phyloP scores from a whole-genome alignment of 2,797 vertebrate species.

The Poeciliopsis presidionis region DNA sequence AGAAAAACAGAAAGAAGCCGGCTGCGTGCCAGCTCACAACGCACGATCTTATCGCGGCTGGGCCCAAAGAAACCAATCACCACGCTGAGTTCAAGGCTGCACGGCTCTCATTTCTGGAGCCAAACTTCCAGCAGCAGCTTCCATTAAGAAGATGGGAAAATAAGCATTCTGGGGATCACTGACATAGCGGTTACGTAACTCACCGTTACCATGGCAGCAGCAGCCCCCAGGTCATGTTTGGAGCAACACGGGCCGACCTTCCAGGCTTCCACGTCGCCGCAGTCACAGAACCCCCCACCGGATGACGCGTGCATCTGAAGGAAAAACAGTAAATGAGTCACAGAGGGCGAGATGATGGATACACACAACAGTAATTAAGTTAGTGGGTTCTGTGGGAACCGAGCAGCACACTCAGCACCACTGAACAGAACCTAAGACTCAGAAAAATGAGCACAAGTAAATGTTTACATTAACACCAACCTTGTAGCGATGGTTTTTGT shows the following conservation, averaged over 20 bases:
- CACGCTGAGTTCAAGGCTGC: constrained; percentile 21
- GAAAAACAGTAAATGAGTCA: constrained; percentile 44
- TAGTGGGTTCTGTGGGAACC: constrained; percentile 20
- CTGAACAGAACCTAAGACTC: neutral
- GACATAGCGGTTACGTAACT: constrained; percentile 71
- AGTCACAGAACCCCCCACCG: constrained; percentile 98
- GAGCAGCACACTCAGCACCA: neutral
- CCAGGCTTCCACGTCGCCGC: constrained; percentile 97
- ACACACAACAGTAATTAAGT: constrained; percentile 21
- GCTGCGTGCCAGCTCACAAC: constrained; percentile 42
- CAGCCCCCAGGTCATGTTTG: constrained; percentile 87
- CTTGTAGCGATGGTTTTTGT: constrained; percentile 98
- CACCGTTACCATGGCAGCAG: constrained; percentile 88
- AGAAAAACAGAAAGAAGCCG: constrained; percentile 1
- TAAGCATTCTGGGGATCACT: constrained; percentile 70
- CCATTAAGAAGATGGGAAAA: constrained; percentile 69
- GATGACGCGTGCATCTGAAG: constrained; percentile 94
- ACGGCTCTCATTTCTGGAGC: constrained; percentile 39
- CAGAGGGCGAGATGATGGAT: constrained; percentile 4
- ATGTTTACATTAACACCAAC: constrained; percentile 69
- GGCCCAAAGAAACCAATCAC: constrained; percentile 38
- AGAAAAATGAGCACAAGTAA: neutral
- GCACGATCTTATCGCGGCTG: constrained; percentile 69
- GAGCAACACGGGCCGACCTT: constrained; percentile 93
- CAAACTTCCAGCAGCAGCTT: constrained; percentile 31